Evolutionary conservation across 2,888 invertebrate species (phyloP), one percentile per base, ranked within the genome.

Genomic region (Smittia sp.): DNA sequence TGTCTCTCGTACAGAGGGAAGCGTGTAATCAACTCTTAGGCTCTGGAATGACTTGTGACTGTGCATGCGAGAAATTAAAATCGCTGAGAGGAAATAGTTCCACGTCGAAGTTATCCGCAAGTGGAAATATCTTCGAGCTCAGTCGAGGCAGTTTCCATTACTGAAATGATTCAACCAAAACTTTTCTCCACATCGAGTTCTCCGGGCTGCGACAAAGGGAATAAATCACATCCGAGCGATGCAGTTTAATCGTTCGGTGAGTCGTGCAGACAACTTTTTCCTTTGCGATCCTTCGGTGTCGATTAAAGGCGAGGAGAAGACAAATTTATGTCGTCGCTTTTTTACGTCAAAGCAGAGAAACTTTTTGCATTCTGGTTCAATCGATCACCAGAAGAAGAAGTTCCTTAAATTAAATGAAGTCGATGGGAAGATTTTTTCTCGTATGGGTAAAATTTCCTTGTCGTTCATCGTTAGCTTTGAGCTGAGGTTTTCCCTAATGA

Each of bases 31-130:
- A 58, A 58, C 20, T 18, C 15, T 13, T 7, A 39, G 39, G 13
- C 7, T 39, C 32, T 32, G 13, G 46, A 6, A 46, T 3, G 15
- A 46, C 46, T 46, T 46, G 46, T n/a, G 15, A 15, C 46, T 46
- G 4, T 46, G 46, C 46, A n/a, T 46, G 46, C 46, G 46, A 46
- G 46, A 46, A 46, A 46, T 46, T 46, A 46, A 46, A 46, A 46
- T 46, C 11, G 46, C 11, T 46, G 46, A 15, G 13, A 15, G 46
- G 15, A 46, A 46, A 46, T 46, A 46, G 46, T 46, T 46, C n/a
- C 15, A 3, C 46, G 11, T 11, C 13, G n/a, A 46, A 46, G 9
- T 46, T 46, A 9, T 46, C 46, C n/a, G n/a, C 46, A 46, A 13
- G n/a, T n/a, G 46, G 46, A 46, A 46, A n/a, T 46, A 11, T 46